phyloP scores from a whole-genome alignment of 2,113 vertebrate genomes.

The Danio rerio region DNA sequence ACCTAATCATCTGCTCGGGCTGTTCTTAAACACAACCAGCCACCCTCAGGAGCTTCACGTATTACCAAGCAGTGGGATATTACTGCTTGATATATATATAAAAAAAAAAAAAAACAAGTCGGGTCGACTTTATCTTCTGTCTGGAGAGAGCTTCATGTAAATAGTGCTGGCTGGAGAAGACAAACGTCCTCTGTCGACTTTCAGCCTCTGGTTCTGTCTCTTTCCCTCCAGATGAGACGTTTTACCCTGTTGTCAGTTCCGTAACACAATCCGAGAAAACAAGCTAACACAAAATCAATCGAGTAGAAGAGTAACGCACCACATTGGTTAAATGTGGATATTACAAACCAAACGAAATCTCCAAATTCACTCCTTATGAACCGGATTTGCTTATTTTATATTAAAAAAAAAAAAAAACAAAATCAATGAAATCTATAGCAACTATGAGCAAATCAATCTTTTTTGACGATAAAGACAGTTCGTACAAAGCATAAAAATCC shows the following conservation, averaged over 20 bases:
- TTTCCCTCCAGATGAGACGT: conserved; percentile 23
- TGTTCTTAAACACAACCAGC: conserved; percentile 14
- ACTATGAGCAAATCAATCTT: conserved; percentile 61
- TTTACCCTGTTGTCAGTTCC: conserved; percentile 80
- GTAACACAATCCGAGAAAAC: conserved; percentile 59
- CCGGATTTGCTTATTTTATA: conserved; percentile 38
- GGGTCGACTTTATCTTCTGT: conserved; percentile 57
- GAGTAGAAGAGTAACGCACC: conserved; percentile 38
- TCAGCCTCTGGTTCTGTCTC: conserved; percentile 45
- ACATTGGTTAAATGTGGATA: conserved; percentile 51
- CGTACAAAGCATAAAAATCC: conserved; percentile 58
- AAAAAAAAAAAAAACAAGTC: conserved; percentile 40
- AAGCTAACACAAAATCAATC: conserved; percentile 40
- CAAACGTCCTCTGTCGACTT: conserved; percentile 52
- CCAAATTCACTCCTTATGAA: conserved; percentile 52
- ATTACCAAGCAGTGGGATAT: conserved; percentile 19
- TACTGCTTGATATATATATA: conserved; percentile 54
- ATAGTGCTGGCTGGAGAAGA: conserved; percentile 36
- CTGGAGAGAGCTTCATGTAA: conserved; percentile 48
- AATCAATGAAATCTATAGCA: conserved; percentile 64
- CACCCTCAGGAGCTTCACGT: conserved; percentile 45
- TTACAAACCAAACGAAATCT: conserved; percentile 57
- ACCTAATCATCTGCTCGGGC: neutral
- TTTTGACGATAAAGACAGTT: conserved; percentile 49
- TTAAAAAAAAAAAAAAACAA: conserved; percentile 37